Percentiles rank a stretch among this genome's conserved stretches.
Conservation (phyloP, 2,797 vertebrate species). For the Chloroceryle amazona region DNA sequence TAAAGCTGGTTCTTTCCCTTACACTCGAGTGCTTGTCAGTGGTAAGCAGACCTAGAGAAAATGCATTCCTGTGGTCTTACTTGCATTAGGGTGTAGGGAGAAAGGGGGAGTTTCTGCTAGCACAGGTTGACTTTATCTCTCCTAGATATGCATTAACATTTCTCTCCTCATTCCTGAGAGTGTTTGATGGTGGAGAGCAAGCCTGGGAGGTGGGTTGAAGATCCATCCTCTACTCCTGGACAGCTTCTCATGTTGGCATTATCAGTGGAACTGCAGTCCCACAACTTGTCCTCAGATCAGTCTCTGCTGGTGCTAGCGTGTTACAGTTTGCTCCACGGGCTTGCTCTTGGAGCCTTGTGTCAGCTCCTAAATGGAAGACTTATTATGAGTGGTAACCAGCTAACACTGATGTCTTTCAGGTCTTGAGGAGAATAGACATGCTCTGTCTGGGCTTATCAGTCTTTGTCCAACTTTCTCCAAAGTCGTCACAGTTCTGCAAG, state of each 20-base stretch:
- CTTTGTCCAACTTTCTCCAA: rapidly evolving
- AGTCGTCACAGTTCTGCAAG: background rate
- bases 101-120: background rate
- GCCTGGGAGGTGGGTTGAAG: background rate
- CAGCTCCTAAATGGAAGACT: background rate
- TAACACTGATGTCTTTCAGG: background rate
- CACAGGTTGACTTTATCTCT: background rate
- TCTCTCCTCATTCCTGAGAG: background rate
- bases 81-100: background rate
- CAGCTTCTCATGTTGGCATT: background rate
- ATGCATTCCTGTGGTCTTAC: background rate
- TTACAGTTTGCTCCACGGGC: background rate
- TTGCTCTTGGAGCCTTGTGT: background rate
- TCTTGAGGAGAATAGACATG: rapidly evolving
- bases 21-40: background rate
- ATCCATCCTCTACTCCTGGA: background rate
- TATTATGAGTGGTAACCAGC: background rate
- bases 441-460: background rate
- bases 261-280: background rate
- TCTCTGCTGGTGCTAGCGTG: rapidly evolving
- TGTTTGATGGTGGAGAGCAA: background rate
- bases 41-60: background rate
- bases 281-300: background rate
- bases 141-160: background rate
- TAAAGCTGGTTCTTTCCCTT: background rate